Conservation (phyloP, 2,113 vertebrate genomes). For the Lichenostomus cassidix region DNA sequence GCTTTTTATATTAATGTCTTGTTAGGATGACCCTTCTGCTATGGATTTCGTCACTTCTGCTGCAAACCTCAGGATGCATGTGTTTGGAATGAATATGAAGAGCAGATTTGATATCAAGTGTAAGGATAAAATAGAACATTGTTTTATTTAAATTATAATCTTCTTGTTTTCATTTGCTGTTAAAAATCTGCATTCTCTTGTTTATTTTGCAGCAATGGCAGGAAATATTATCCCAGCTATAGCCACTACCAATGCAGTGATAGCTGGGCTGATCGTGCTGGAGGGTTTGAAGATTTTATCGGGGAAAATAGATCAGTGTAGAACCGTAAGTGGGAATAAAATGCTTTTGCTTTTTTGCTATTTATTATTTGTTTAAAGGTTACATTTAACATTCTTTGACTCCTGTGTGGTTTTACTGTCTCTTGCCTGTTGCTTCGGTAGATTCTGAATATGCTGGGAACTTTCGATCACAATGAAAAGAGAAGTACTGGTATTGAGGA, state of each 20-base stretch:
- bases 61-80: conserved; percentile 94
- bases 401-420: background rate
- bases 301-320: conserved; percentile 91
- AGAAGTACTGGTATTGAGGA: background rate
- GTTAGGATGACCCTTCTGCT: conserved; percentile 90
- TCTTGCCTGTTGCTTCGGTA: background rate
- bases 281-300: conserved; percentile 93
- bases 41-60: conserved; percentile 98
- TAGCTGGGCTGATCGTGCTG: conserved; percentile 94
- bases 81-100: conserved; percentile 99
- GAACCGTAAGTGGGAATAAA: conserved; percentile 80
- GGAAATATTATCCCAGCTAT: conserved; percentile 99
- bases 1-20: conserved; percentile 18
- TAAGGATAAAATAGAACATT: conserved; percentile 73
- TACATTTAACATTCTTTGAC: background rate
- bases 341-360: background rate
- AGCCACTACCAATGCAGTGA: conserved; percentile 97
- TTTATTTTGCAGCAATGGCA: conserved; percentile 89
- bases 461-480: background rate
- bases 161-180: background rate
- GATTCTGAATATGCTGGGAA: background rate
- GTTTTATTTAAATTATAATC: background rate
- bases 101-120: conserved; percentile 98
- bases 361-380: background rate
- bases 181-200: background rate